Conservation (phyloP, 2,113 vertebrate species). For the Willisornis vidua region DNA sequence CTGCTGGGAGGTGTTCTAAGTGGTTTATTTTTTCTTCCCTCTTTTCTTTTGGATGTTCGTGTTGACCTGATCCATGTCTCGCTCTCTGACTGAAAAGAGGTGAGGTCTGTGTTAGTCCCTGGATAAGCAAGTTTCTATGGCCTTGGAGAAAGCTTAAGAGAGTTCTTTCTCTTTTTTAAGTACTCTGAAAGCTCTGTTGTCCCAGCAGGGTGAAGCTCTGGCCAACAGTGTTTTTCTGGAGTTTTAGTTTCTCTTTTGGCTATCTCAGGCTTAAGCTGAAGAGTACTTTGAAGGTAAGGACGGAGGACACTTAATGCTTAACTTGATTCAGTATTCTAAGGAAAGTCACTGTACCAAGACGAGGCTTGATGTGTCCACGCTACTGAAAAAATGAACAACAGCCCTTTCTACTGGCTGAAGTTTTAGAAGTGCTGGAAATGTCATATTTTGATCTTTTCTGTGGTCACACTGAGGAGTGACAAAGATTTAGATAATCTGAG, state of each 20-base stretch:
- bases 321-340: background rate
- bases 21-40: background rate
- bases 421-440: background rate
- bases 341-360: background rate
- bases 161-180: background rate
- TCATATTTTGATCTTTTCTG: background rate
- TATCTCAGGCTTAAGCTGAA: background rate
- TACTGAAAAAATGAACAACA: background rate
- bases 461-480: background rate
- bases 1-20: background rate
- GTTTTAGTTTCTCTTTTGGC: background rate
- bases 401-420: background rate
- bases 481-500: background rate
- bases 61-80: background rate
- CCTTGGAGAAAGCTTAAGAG: background rate
- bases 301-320: background rate
- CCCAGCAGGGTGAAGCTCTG: background rate
- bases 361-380: background rate
- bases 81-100: background rate
- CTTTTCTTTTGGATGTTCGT: background rate
- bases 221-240: background rate
- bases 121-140: background rate
- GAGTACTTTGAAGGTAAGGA: background rate
- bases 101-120: background rate
- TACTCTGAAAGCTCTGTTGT: background rate